Percentiles rank a stretch among this genome's conserved stretches.
These are phyloP conservation scores for Oithona nana DNA, from an alignment of 2,888 invertebrate species.

Conservation along the genomic window DNA sequence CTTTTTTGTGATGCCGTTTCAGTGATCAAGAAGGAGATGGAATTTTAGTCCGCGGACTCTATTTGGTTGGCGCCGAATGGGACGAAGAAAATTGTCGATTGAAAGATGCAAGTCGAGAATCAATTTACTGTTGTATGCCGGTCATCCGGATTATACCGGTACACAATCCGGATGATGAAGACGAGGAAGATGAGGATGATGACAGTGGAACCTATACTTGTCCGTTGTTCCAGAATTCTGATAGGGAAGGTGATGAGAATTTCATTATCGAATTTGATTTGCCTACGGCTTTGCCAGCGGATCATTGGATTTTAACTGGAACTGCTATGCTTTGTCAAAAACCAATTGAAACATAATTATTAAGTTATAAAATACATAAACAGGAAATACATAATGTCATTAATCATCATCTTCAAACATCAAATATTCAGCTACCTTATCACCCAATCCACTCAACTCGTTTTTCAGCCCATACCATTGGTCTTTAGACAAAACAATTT, in stretches of 20 bases:
- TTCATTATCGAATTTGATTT: slow-evolving; percentile 8
- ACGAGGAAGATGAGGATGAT: not conserved
- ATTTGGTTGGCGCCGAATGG: slow-evolving; percentile 15
- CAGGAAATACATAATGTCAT: too few species aligned
- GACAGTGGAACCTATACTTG: not conserved
- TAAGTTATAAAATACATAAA: too few species aligned
- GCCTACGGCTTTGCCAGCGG: not conserved
- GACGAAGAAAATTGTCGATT: not conserved
- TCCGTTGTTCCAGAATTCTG: slow-evolving; percentile 13
- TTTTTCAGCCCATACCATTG: too few species aligned
- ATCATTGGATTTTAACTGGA: slow-evolving; percentile 2
- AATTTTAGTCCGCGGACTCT: slow-evolving; percentile 1
- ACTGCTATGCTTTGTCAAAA: slow-evolving; percentile 10
- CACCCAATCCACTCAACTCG: too few species aligned
- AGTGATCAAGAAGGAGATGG: slow-evolving; percentile 1
- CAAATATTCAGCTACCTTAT: too few species aligned
- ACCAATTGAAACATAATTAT: slow-evolving; percentile 10
- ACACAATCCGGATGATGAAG: not conserved
- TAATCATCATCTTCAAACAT: too few species aligned
- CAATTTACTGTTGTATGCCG: slow-evolving; percentile 8
- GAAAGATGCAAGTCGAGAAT: slow-evolving; percentile 1
- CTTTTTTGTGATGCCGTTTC: too few species aligned
- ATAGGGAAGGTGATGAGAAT: slow-evolving; percentile 7
- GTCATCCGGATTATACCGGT: not conserved
- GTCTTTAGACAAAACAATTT: too few species aligned